Evolutionary conservation across 2,113 vertebrate genomes (phyloP).

Genomic region (Oncorhynchus mykiss): DNA sequence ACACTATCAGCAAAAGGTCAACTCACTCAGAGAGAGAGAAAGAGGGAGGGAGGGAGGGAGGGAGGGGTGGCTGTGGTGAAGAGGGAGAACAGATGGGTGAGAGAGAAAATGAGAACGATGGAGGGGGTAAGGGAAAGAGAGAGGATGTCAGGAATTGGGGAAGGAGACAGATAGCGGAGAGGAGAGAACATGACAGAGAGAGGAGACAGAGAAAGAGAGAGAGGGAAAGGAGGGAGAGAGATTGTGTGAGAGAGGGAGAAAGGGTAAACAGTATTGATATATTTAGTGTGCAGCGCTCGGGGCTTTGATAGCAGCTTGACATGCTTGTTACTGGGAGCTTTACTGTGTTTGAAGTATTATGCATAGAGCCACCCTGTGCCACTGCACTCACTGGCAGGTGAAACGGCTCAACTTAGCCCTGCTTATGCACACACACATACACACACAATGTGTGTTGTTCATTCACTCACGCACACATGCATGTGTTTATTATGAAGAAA

Average conservation of each 20-base stretch:
- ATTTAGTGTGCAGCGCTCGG: neutral
- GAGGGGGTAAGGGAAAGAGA: neutral
- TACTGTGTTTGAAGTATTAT: neutral
- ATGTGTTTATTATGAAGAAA: neutral
- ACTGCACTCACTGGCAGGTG: neutral
- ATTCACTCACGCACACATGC: neutral
- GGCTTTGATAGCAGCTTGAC: conserved; percentile 7
- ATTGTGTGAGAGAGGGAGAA: too few species aligned
- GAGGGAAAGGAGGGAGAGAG: too few species aligned
- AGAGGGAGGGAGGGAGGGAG: too few species aligned
- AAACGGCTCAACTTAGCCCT: neutral
- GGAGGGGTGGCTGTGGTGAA: neutral
- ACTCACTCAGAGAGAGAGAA: neutral
- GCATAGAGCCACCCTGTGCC: neutral
- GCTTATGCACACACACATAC: conserved; percentile 4
- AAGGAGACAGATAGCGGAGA: neutral
- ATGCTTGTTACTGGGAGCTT: neutral
- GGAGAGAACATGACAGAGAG: too few species aligned
- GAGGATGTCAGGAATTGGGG: neutral
- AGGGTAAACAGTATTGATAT: neutral
- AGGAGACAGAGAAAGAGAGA: too few species aligned
- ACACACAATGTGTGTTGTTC: neutral
- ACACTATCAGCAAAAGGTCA: neutral
- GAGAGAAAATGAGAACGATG: too few species aligned
- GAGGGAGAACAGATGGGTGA: neutral